Conservation (phyloP, 2,113 vertebrate species). For the Machaerirhynchus nigripectus region DNA sequence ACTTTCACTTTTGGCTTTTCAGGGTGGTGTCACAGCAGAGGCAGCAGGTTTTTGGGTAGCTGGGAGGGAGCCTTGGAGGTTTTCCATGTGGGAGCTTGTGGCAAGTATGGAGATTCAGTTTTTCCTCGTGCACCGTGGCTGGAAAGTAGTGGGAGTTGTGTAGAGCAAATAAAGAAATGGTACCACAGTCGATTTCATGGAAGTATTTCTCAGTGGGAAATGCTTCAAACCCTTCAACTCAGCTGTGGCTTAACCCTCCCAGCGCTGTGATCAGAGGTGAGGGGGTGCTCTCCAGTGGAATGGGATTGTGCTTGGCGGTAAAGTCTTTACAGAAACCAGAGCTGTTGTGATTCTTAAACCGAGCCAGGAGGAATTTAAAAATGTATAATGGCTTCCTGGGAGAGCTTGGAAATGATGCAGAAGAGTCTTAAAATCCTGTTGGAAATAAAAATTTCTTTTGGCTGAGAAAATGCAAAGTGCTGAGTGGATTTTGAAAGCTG, state of each 20-base stretch:
- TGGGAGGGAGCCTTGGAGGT: neutral
- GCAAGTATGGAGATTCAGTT: neutral
- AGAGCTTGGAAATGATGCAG: neutral
- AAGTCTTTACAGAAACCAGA: neutral
- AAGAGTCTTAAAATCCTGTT: neutral
- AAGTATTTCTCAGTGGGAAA: neutral
- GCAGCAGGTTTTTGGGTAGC: neutral
- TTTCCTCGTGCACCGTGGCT: rapidly evolving
- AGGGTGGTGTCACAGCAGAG: neutral
- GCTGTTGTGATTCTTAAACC: neutral
- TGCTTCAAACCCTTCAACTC: neutral
- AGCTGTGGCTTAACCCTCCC: rapidly evolving
- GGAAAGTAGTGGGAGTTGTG: neutral
- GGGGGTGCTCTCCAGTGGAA: neutral
- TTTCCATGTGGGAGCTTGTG: neutral
- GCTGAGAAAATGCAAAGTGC: neutral
- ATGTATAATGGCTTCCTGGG: neutral
- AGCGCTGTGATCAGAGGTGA: neutral
- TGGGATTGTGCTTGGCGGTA: neutral
- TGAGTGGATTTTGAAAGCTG: neutral
- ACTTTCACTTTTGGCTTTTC: neutral
- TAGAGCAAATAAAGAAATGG: neutral
- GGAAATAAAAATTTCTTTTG: neutral
- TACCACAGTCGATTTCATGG: neutral
- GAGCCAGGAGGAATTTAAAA: neutral